Evolutionary conservation across 2,797 vertebrate species (phyloP), one percentile per base, ranked within the genome.

Genomic region (Lagorchestes hirsutus): DNA sequence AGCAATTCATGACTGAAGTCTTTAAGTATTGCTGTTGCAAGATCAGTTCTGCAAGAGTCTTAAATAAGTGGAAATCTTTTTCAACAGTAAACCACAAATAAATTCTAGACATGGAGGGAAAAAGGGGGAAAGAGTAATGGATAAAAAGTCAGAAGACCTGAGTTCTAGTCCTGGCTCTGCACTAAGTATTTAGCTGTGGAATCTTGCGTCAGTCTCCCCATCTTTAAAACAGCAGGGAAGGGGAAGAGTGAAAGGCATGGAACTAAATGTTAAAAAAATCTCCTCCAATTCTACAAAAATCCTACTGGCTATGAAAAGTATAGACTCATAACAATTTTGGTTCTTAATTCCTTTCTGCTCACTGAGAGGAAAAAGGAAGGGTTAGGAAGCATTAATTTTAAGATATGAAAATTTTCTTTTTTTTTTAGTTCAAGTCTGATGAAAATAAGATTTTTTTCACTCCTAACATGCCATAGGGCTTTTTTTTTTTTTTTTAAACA

Each of bases 311-410:
- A 87, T 11, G 22, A 12, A 87, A 46, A 93, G 95, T 82, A 24
- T 94, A 95, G 59, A 93, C 46, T 67, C 94, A 55, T 29, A 82
- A 67, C 59, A 93, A 90, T 56, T 95, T 82, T 96, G 92, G 94
- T 92, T 92, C 93, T 18, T 90, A 97, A 93, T 93, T 55, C 24
- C 40, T 93, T 24, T 96, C 93, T 95, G 95, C 27, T 96, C 55
- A 95, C 74, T 94, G 92, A 87, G 18, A 97, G 40, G 58, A 90
- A 90, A 97, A 90, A 97, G 59, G 46, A 50, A 93, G 5, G 40
- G 56, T 29, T 40, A 94, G 24, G 54, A 94, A 62, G 0, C n/a
- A 58, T 56, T 91, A 46, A 90, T 95, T 90, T 31, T 90, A 94
- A 93, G 18, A 59, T 13, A 94, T n/a, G 40, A 29, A 92, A 95